Conservation (phyloP, 2,113 vertebrate genomes). For the Desmodus rotundus region DNA sequence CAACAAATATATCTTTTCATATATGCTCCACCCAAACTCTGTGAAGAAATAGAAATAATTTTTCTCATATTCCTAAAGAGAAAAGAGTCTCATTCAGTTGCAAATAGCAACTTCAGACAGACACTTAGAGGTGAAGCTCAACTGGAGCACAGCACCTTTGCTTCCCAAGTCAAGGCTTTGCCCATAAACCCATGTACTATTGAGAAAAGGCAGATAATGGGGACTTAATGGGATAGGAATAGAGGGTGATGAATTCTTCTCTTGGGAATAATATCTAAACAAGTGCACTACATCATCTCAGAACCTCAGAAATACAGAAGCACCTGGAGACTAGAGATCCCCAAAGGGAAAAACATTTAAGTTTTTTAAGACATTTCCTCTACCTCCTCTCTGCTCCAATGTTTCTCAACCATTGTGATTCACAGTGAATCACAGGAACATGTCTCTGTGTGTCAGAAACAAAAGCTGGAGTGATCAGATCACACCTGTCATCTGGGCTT, state of each 20-base stretch:
- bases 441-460: not conserved
- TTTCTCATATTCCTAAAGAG: not conserved
- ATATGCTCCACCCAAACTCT: not conserved
- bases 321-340: not conserved
- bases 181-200: rapidly evolving
- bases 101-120: not conserved
- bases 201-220: not conserved
- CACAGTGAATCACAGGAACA: not conserved
- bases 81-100: not conserved
- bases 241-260: not conserved
- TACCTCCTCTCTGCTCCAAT: not conserved
- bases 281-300: not conserved
- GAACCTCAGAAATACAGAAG: not conserved
- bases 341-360: not conserved
- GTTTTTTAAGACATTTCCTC: not conserved
- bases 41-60: not conserved
- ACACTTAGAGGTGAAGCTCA: not conserved
- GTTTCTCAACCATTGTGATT: not conserved
- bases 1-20: not conserved
- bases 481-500: not conserved
- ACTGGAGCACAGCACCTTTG: not conserved
- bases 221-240: not conserved
- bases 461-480: not conserved
- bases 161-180: not conserved
- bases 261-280: not conserved